Evolutionary conservation across 2,797 vertebrate genomes (phyloP), one percentile per base, ranked within the genome.

Genomic region (Australoheros facetus): DNA sequence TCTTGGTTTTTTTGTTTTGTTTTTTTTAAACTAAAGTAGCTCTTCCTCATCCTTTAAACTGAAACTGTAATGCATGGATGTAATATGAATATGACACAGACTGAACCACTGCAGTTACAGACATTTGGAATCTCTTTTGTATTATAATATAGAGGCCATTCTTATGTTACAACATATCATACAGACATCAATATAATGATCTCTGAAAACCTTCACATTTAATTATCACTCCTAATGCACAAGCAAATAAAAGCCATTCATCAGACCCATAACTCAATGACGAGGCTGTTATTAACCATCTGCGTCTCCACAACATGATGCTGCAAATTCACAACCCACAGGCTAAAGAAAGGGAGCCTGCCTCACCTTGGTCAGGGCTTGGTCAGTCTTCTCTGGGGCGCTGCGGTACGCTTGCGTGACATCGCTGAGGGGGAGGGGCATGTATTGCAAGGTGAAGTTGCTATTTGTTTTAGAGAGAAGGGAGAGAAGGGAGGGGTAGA

Each of bases 401-500:
- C 94, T 96, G 82, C 97, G 97, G 87, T 97, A 96, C 1, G 97
- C 96, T 80, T 98, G 96, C 2, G 96, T 96, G 92, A 97, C 95
- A 85, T 98, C 97, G 2, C 96, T 94, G 86, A 98, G 95, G 3
- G 97, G 97, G 77, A 98, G 95, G 81, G 97, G 97, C 97, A 98
- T 98, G 93, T 96, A 97, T 74, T 97, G 97, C 83, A 98, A 92
- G 0, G 96, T 97, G 79, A 97, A 97, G 94, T 98, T 98, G 92
- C 97, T 98, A 84, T 55, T 60, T 39, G 81, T 69, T 8, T 80
- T 79, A 9, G 51, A 86, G 51, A 73, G 17, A 30, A 30, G 17
- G 7, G 11, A 14, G 23, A 54, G 16, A 62, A 37, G 45, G 17
- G 75, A 28, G 34, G 34, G 26, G 23, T 26, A 32, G n/a, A 53